Conservation (phyloP, 2,888 invertebrate species). For the Lamproptera curius region DNA sequence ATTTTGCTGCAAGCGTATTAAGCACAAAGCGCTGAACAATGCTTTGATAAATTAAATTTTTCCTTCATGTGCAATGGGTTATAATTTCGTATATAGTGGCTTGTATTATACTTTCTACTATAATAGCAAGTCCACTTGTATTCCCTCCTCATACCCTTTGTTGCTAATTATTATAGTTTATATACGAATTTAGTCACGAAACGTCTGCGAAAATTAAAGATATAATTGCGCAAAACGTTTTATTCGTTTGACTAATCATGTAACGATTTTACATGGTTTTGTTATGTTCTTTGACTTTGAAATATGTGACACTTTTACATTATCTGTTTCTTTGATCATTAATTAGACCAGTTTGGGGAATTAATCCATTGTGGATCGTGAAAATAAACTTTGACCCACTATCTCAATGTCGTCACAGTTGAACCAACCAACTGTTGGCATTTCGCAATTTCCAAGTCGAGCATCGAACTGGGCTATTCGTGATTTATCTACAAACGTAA, state of each 20-base stretch:
- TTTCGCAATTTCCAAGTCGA: conserved; percentile 3
- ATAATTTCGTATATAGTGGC: too few species aligned
- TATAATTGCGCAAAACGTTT: neutral
- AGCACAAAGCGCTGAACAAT: too few species aligned
- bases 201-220: neutral
- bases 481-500: conserved; percentile 8
- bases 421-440: conserved; percentile 5
- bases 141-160: neutral
- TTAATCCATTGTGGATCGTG: neutral
- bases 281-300: neutral
- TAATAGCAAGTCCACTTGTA: too few species aligned
- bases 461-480: conserved; percentile 1
- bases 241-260: neutral
- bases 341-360: neutral
- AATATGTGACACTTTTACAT: neutral
- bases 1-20: too few species aligned
- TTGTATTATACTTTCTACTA: too few species aligned
- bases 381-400: conserved; percentile 6
- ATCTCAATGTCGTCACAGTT: conserved; percentile 1
- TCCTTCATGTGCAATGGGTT: too few species aligned
- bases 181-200: neutral
- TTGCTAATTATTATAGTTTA: neutral
- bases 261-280: neutral
- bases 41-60: too few species aligned
- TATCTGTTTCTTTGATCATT: neutral